phyloP scores from a whole-genome alignment of 2,113 vertebrate species.

The Phasianus colchicus region DNA sequence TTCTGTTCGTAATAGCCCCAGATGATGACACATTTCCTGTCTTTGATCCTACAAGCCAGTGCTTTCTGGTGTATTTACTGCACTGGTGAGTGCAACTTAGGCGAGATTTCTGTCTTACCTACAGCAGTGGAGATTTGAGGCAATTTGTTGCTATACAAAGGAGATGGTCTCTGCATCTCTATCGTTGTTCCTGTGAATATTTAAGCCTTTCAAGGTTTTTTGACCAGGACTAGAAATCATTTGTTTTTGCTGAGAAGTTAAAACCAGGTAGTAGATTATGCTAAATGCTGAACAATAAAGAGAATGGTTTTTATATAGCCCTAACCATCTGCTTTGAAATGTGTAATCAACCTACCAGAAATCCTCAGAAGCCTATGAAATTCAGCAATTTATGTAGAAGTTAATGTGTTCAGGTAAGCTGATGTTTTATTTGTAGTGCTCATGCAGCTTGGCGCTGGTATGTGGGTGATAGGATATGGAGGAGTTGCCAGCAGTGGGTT shows the following conservation, averaged over 20 bases:
- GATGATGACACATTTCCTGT: not conserved
- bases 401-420: not conserved
- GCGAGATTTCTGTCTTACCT: not conserved
- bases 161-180: not conserved
- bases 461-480: not conserved
- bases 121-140: not conserved
- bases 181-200: not conserved
- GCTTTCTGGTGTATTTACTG: not conserved
- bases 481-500: not conserved
- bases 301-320: not conserved
- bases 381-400: not conserved
- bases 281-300: not conserved
- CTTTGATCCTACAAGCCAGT: not conserved
- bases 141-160: accelerated
- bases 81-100: not conserved
- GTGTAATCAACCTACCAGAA: not conserved
- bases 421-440: not conserved
- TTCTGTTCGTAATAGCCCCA: not conserved
- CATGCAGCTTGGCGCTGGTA: not conserved
- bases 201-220: not conserved
- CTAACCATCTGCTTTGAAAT: not conserved
- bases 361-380: not conserved
- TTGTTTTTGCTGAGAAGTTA: not conserved
- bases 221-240: not conserved
- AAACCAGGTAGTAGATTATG: not conserved